phyloP scores from a whole-genome alignment of 2,888 invertebrate genomes.

The Meiosimyza platycephala region DNA sequence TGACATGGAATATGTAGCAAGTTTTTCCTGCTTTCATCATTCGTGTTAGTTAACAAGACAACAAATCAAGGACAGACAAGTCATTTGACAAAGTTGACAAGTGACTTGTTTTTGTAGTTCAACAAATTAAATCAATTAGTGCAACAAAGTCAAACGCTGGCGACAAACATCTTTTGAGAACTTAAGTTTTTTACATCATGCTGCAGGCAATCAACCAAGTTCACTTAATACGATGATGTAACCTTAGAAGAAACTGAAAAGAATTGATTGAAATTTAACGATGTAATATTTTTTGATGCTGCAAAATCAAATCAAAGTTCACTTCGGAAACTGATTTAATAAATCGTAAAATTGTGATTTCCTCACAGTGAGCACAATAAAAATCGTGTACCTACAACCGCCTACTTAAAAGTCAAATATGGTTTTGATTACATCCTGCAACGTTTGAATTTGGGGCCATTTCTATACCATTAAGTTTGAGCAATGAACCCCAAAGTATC shows the following conservation, averaged over 20 bases:
- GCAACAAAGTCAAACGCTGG: neutral
- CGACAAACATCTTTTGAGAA: neutral
- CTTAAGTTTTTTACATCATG: no score
- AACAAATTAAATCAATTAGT: slow-evolving; percentile 37
- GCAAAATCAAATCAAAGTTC: no score
- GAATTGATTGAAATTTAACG: neutral
- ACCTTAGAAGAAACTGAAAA: neutral
- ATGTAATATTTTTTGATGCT: no score
- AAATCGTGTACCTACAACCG: neutral
- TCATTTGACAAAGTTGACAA: slow-evolving; percentile 13
- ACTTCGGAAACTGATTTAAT: neutral
- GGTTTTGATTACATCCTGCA: neutral
- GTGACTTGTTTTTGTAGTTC: slow-evolving; percentile 24
- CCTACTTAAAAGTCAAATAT: neutral
- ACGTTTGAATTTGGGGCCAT: neutral
- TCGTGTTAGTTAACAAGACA: slow-evolving; percentile 22
- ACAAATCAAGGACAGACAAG: slow-evolving; percentile 26
- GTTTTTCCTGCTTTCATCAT: neutral
- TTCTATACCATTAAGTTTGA: slow-evolving; percentile 25
- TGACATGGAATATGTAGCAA: neutral
- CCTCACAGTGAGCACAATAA: no score
- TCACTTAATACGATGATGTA: neutral
- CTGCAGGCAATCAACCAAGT: slow-evolving; percentile 15
- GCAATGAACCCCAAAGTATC: slow-evolving; percentile 20
- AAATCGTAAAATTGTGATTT: slow-evolving; percentile 6